These are phyloP conservation scores for Phataginus tricuspis DNA, from an alignment of 2,797 vertebrate species.

Conservation along the genomic window DNA sequence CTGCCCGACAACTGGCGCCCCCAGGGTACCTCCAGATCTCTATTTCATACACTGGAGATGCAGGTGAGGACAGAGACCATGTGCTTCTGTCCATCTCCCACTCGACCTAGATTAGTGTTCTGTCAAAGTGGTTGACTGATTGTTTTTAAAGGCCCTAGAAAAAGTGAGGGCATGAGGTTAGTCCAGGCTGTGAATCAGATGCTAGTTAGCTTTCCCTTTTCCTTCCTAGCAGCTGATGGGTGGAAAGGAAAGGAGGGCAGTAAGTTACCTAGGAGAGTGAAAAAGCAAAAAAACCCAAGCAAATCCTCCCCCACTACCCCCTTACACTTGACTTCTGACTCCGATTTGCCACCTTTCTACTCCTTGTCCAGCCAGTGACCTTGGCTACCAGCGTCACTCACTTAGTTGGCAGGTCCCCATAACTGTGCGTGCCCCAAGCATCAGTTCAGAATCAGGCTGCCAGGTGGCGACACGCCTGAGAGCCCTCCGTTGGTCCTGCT, in stretches of 20 bases:
- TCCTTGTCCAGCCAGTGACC: neutral
- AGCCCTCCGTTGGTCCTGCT: neutral
- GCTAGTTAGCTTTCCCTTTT: neutral
- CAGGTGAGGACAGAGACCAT: neutral
- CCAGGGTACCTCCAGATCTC: neutral
- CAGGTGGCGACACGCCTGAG: neutral
- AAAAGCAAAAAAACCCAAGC: neutral
- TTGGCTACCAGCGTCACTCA: neutral
- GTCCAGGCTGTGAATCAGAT: neutral
- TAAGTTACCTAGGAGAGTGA: neutral
- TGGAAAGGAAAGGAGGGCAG: neutral
- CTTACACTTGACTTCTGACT: neutral
- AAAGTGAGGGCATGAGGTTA: neutral
- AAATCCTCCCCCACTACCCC: no score
- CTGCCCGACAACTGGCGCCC: neutral
- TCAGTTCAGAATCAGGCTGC: neutral
- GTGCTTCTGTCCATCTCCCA: neutral
- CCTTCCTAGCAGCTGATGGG: neutral
- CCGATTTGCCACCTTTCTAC: neutral
- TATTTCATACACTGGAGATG: neutral
- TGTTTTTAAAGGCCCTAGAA: neutral
- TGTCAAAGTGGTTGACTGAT: neutral
- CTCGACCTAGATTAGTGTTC: no score
- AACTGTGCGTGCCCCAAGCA: neutral
- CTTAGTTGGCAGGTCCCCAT: neutral